These are phyloP conservation scores for Drosophila busckii DNA, from an alignment of 1,140 invertebrate genomes.

Conservation along the genomic window DNA sequence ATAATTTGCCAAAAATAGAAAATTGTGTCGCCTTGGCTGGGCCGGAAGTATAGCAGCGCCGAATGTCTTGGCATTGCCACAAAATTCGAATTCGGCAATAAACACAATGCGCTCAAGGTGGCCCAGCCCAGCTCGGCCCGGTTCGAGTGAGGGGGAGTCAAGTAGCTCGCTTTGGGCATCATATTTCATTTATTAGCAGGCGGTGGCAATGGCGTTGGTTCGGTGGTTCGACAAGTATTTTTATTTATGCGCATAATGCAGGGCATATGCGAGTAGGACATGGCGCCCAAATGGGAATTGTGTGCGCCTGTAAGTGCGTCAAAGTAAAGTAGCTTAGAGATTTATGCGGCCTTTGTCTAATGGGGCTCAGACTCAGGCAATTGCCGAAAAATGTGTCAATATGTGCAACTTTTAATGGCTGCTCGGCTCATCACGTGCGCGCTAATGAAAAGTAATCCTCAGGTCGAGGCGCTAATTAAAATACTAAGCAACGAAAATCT, in stretches of 20 bases:
- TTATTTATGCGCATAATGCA: conserved; percentile 74
- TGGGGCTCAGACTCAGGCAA: conserved; percentile 1
- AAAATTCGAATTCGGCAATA: no score
- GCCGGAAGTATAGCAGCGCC: no score
- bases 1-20: conserved; percentile 77
- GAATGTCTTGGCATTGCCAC: no score
- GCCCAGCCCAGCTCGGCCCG: background rate
- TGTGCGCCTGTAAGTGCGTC: conserved; percentile 40
- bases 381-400: conserved; percentile 31
- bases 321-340: conserved; percentile 69
- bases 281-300: conserved; percentile 71
- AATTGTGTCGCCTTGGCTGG: conserved; percentile 59
- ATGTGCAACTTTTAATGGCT: conserved; percentile 24
- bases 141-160: conserved; percentile 1
- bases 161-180: conserved; percentile 40
- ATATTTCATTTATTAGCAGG: conserved; percentile 78
- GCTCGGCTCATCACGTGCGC: background rate
- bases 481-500: background rate
- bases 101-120: conserved; percentile 66
- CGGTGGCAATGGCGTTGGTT: conserved; percentile 4
- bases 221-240: conserved; percentile 50
- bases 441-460: no score
- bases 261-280: conserved; percentile 64
- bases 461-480: conserved; percentile 15
- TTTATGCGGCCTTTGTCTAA: conserved; percentile 61